These are phyloP conservation scores for Nomada fabriciana DNA, from an alignment of 2,888 invertebrate genomes.

Conservation along the genomic window DNA sequence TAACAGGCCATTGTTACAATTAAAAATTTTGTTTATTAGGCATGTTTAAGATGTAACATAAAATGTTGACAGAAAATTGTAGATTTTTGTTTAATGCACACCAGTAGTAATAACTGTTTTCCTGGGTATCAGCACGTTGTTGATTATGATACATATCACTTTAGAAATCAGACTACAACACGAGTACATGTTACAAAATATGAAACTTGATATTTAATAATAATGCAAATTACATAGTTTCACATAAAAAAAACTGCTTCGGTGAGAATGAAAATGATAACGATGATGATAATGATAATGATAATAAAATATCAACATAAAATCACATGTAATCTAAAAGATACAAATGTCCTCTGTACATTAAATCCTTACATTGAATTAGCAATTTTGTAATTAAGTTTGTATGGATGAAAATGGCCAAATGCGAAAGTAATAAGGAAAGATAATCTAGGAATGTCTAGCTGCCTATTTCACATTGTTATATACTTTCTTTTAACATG, in stretches of 20 bases:
- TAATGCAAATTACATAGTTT: conserved; percentile 45
- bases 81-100: conserved; percentile 73
- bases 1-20: conserved; percentile 71
- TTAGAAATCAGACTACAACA: conserved; percentile 74
- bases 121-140: conserved; percentile 68
- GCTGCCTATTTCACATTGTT: conserved; percentile 76
- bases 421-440: conserved; percentile 59
- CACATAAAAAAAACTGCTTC: conserved; percentile 44
- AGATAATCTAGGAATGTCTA: conserved; percentile 76
- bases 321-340: conserved; percentile 42
- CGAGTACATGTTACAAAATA: conserved; percentile 71
- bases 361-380: conserved; percentile 32
- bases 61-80: conserved; percentile 78
- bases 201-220: conserved; percentile 51
- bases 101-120: conserved; percentile 70
- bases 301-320: conserved; percentile 49
- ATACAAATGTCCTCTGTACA: conserved; percentile 41
- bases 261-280: conserved; percentile 42
- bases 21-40: conserved; percentile 82
- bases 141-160: conserved; percentile 75
- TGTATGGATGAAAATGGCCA: conserved; percentile 45
- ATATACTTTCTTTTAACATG: conserved; percentile 71
- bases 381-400: conserved; percentile 45
- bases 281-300: conserved; percentile 35
- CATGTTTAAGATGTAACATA: conserved; percentile 82